Base-by-base conservation (phyloP, 2,113 vertebrate species). In the Boulengeromyrus knoepffleri region DNA sequence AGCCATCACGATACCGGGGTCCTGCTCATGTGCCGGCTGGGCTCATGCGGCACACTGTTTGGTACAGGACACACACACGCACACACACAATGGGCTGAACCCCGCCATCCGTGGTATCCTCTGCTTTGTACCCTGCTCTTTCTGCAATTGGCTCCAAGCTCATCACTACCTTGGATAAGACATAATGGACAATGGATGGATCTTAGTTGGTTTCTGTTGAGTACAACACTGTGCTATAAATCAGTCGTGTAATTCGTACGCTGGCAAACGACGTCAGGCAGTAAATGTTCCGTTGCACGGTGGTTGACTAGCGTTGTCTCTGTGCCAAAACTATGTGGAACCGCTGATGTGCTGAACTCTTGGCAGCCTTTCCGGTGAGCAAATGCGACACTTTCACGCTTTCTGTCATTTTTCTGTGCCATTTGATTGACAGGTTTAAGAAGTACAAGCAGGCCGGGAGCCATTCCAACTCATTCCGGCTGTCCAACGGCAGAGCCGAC, bases 391-490 rank as follows among this genome's bases (percentile, higher is more conserved):
- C 27, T 8, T 24, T 87, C 47, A 36, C 46, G 2, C 10, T 53
- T 17, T 53, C 27, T 31, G 10, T 12, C 47, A 39, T 39, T 45
- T 36, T 39, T 31, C 17, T 21, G n/a, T 53, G 36, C 36, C 56
- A 0, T 45, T 31, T 70, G 24, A 85, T 77, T 62, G 90, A 91
- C 94, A 99, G 98, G 96, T 99, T 99, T 95, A 99, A 99, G 95
- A 99, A 99, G 92, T 98, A 99, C 96, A 99, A 99, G 93, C 98
- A 99, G 94, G 98, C 98, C 46, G 98, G 98, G 91, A 99, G 97
- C 92, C 98, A 99, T 94, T 99, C 98, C 85, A 99, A 97, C 95
- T 99, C 98, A 92, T 99, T 99, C 93, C 96, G 98, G 1, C 94
- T 99, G 94, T 97, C 97, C 91, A 99, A 99, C 0, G 98, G 98